Evolutionary conservation across 2,888 invertebrate genomes (phyloP), one percentile per base, ranked within the genome.

Genomic region (Drosophila mettleri): DNA sequence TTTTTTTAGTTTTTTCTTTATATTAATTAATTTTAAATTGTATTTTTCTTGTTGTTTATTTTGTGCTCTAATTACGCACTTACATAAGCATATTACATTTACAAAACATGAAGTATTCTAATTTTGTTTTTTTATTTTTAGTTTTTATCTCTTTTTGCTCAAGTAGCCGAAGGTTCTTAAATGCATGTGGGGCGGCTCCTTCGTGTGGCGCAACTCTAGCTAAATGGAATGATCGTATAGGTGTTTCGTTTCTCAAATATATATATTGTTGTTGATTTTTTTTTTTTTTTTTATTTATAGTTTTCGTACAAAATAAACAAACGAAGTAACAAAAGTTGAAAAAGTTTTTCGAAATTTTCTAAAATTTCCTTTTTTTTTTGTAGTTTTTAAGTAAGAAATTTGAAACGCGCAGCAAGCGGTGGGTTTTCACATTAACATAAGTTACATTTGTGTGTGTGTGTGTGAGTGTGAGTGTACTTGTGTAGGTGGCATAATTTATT

Each of bases 201-300:
- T 71, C 73, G 46, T 69, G 46, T 54, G 43, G 66, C 68, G 70
- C 75, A 65, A 78, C 89, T 84, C 68, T 81, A 77, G 81, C 86
- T 80, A 61, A 77, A 78, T 89, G 88, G 89, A 88, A 88, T 88
- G 88, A 89, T 88, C 89, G 83, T 85, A 77, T 88, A 88, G 89
- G 74, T 81, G 77, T 78, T 72, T 78, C 73, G 65, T 51, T 76
- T 69, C n/a, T 52, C 57, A 45, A 49, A 45, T 45, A 45, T 66
- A 70, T 55, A n/a, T n/a, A n/a, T n/a, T n/a, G n/a, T n/a, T n/a
- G n/a, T n/a, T n/a, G n/a, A n/a, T n/a, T n/a, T n/a, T n/a, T n/a
- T n/a, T n/a, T n/a, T n/a, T n/a, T n/a, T n/a, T n/a, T n/a, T n/a
- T 29, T 51, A 46, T 46, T 16, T 45, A 33, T 27, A 61, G 53